Percentiles rank a stretch among this genome's conserved stretches.
Conservation (phyloP, 2,113 vertebrate species). For the Seriola quinqueradiata region DNA sequence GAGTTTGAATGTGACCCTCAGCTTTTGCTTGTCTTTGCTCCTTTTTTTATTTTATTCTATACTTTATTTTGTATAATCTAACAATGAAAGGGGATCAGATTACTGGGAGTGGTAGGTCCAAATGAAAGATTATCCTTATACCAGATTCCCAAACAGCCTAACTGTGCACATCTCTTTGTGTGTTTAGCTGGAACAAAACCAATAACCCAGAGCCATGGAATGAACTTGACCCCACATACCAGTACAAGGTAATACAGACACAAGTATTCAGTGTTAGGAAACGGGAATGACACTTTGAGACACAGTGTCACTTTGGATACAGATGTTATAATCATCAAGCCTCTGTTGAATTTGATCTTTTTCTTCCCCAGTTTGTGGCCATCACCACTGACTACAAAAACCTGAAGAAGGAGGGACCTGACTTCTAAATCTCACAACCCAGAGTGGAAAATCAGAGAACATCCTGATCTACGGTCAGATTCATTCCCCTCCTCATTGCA, state of each 20-base stretch:
- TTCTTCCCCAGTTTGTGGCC: conserved; percentile 86
- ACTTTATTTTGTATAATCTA: neutral
- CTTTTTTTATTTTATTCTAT: neutral
- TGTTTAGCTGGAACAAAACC: conserved; percentile 90
- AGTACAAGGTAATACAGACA: conserved; percentile 89
- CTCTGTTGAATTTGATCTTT: neutral
- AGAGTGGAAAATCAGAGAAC: conserved; percentile 8
- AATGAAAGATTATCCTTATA: neutral
- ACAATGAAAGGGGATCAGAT: conserved; percentile 13
- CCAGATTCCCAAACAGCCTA: neutral
- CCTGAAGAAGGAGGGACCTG: conserved; percentile 93
- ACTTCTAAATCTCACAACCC: conserved; percentile 84
- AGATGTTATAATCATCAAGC: neutral
- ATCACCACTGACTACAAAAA: conserved; percentile 91
- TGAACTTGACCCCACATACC: conserved; percentile 89
- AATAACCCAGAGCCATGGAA: conserved; percentile 95
- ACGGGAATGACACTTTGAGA: neutral
- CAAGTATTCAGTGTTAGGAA: neutral
- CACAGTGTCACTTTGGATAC: too few species aligned
- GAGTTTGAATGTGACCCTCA: conserved; percentile 12
- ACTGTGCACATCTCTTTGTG: conserved; percentile 6
- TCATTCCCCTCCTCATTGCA: neutral
- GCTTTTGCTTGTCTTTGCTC: neutral
- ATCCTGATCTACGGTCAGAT: conserved; percentile 31
- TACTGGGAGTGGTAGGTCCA: neutral